Conservation (phyloP, 2,113 vertebrate species). For the Herpailurus yagouaroundi region DNA sequence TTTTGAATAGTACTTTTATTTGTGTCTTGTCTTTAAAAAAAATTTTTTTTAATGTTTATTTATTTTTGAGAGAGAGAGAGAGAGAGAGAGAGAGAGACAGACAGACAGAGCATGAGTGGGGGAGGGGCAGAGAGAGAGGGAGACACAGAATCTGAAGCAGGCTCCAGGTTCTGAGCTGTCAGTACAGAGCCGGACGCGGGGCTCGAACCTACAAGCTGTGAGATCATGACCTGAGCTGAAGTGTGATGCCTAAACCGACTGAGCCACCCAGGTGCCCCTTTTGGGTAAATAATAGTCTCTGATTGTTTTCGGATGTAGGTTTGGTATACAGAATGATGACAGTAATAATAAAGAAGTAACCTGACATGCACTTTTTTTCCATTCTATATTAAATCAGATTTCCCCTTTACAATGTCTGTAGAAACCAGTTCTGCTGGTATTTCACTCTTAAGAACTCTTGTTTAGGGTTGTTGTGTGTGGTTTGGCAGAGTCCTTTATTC, state of each 20-base stretch:
- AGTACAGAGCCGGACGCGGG: no score
- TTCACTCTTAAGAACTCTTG: conserved; percentile 17
- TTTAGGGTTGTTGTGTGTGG: neutral
- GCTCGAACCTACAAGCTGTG: no score
- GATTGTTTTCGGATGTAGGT: conserved; percentile 15
- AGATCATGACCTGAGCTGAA: no score
- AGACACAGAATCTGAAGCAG: no score
- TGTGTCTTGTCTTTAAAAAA: neutral
- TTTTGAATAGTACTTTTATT: neutral
- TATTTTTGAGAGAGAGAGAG: no score
- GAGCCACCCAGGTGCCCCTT: no score
- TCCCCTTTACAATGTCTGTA: neutral
- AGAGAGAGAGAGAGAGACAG: no score
- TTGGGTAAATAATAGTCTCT: neutral
- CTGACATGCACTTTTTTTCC: neutral
- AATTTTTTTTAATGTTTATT: no score
- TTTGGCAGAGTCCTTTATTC: neutral
- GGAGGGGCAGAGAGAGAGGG: no score
- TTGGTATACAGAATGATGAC: neutral
- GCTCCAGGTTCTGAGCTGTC: no score
- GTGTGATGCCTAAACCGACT: no score
- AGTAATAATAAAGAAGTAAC: neutral
- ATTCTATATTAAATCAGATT: neutral
- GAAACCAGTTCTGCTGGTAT: neutral
- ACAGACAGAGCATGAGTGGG: no score